These are phyloP conservation scores for Moxostoma hubbsi DNA, from an alignment of 2,797 vertebrate species.

Conservation along the genomic window DNA sequence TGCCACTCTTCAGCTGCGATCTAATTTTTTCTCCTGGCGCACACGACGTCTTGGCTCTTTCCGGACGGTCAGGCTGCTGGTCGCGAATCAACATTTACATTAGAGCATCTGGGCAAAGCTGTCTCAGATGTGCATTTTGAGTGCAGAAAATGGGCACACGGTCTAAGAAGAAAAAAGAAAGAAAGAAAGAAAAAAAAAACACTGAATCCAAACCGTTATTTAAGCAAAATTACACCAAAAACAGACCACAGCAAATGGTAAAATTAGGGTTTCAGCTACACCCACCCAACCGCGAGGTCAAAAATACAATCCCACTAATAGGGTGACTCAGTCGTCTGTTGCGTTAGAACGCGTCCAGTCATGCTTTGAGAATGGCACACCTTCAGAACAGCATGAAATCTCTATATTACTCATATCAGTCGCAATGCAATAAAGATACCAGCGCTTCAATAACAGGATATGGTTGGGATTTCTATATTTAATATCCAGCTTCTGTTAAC, in stretches of 20 bases:
- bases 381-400: slow-evolving; percentile 43
- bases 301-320: slow-evolving; percentile 77
- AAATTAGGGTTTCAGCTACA: slow-evolving; percentile 82
- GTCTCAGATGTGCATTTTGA: slow-evolving; percentile 54
- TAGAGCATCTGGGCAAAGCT: slow-evolving; percentile 35
- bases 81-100: slow-evolving; percentile 47
- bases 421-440: slow-evolving; percentile 69
- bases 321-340: slow-evolving; percentile 71
- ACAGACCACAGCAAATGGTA: slow-evolving; percentile 83
- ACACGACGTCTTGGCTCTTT: slow-evolving; percentile 32
- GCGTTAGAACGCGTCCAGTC: slow-evolving; percentile 74
- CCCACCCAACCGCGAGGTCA: slow-evolving; percentile 76
- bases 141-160: slow-evolving; percentile 58
- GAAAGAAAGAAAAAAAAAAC: slow-evolving; percentile 67
- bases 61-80: slow-evolving; percentile 35
- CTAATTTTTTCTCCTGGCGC: slow-evolving; percentile 29
- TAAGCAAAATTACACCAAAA: slow-evolving; percentile 79
- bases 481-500: slow-evolving; percentile 76
- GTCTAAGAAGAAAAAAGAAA: slow-evolving; percentile 71
- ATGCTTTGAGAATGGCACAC: slow-evolving; percentile 58
- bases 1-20: slow-evolving; percentile 19
- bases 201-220: slow-evolving; percentile 82
- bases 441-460: slow-evolving; percentile 82
- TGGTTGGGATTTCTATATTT: slow-evolving; percentile 76
- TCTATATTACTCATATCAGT: slow-evolving; percentile 51